Percentiles rank a stretch among this genome's conserved stretches.
These are phyloP conservation scores for Hystrix brachyura DNA, from an alignment of 2,113 vertebrate species.

Conservation along the genomic window DNA sequence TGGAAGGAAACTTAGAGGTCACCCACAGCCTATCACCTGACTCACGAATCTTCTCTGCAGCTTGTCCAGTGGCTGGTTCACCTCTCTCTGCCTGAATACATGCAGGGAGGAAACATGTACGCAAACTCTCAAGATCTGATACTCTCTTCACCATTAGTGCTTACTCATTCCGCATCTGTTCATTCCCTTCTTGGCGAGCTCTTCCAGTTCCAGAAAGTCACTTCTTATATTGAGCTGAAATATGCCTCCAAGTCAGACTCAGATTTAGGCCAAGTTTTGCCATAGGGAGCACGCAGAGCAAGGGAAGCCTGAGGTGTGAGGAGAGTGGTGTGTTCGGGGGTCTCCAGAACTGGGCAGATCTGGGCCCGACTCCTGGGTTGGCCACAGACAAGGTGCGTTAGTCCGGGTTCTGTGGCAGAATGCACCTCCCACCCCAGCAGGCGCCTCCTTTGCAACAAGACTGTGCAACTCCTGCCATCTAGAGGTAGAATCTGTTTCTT, in stretches of 20 bases:
- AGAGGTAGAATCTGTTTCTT: background rate
- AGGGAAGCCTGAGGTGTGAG: background rate
- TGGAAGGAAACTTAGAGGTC: background rate
- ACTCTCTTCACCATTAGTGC: too few species aligned
- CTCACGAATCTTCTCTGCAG: background rate
- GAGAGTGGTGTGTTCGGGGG: background rate
- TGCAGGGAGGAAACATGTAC: background rate
- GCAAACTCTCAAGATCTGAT: too few species aligned
- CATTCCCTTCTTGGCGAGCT: background rate
- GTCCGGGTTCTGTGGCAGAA: background rate
- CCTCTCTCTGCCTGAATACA: background rate
- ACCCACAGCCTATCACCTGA: background rate
- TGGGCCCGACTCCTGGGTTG: background rate
- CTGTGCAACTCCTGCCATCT: background rate
- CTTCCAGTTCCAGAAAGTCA: background rate
- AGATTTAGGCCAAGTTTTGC: background rate
- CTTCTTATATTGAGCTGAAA: background rate
- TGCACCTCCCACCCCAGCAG: background rate
- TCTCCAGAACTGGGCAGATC: background rate
- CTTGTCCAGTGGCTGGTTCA: background rate
- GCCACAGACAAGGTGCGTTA: background rate
- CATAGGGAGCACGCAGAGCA: background rate
- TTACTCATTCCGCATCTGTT: background rate
- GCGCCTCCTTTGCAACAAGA: background rate
- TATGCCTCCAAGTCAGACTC: background rate